Evolutionary conservation across 2,888 invertebrate genomes (phyloP), one percentile per base, ranked within the genome.

Genomic region (Dolomedes plantarius): DNA sequence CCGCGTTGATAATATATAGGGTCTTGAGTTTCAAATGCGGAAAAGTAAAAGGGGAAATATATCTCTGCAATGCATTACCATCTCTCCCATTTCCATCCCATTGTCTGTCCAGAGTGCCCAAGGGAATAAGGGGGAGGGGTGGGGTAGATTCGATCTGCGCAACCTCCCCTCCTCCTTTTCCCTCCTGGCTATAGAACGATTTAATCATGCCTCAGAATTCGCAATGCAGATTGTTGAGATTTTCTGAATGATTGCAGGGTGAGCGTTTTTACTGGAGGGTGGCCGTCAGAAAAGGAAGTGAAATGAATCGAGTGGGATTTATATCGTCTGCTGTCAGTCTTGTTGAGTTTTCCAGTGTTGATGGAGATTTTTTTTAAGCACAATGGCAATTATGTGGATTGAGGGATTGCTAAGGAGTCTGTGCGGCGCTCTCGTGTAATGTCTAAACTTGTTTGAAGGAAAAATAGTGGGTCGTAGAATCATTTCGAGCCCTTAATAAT

Each of bases 1-100:
- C 23, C 5, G 23, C 23, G 23, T 23, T 56, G 1, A 11, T 56
- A 56, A 56, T 56, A 56, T 56, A 56, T 56, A 56, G 56, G 56
- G 56, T 56, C 56, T 56, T 56, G 56, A 56, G 56, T 56, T 56
- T 56, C 56, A 56, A 56, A 56, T 56, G 56, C 56, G 56, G 56
- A 56, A 56, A 56, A 56, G 23, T 56, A 56, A 56, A 56, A 56
- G 56, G 23, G 56, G 56, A 56, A 56, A 56, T 56, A 23, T 56
- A 56, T 56, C 56, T 56, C 56, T 16, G 56, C 56, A 56, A 56
- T 56, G 56, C 23, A 56, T 56, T 56, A 56, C 56, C 56, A 56
- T 56, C 56, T 56, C 56, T 56, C 56, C 56, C 56, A 23, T 56
- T 56, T 56, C 56, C 56, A 56, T 56, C 56, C 56, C 23, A 56